Percentiles rank a stretch among this genome's conserved stretches.
These are phyloP conservation scores for Micrastur ruficollis DNA, from an alignment of 2,797 vertebrate genomes.

Conservation along the genomic window DNA sequence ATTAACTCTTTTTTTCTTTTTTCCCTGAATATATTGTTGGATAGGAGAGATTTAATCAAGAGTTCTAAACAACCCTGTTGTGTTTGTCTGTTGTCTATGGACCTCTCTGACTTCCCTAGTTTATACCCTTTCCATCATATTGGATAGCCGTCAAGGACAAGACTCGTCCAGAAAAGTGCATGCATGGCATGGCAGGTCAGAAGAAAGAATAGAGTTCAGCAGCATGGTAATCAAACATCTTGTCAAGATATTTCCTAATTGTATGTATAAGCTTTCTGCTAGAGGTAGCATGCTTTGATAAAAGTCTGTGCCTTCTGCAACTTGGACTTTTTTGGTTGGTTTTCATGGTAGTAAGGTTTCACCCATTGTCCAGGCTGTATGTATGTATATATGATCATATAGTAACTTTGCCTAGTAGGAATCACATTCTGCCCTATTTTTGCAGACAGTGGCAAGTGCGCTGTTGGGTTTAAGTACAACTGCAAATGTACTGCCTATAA, in stretches of 20 bases:
- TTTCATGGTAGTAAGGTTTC: background rate
- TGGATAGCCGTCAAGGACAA: background rate
- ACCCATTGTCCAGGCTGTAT: background rate
- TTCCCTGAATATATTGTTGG: background rate
- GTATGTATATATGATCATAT: too few relatives aligned
- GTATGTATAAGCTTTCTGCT: background rate
- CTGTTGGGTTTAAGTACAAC: background rate
- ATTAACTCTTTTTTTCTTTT: background rate
- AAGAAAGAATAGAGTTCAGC: background rate
- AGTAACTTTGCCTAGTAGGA: background rate
- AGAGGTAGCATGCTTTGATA: background rate
- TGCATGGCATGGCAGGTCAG: background rate
- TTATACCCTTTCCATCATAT: background rate
- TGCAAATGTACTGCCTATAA: fast-evolving
- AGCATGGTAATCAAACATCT: background rate
- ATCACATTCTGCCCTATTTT: background rate
- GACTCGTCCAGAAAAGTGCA: background rate
- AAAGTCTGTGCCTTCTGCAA: background rate
- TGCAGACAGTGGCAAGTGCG: background rate
- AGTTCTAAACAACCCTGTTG: background rate
- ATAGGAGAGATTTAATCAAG: background rate
- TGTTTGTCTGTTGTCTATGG: background rate
- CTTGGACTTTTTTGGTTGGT: background rate
- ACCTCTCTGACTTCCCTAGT: background rate
- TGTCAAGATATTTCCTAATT: background rate